Conservation (phyloP, 2,797 vertebrate genomes). For the Dendrocincla fuliginosa region DNA sequence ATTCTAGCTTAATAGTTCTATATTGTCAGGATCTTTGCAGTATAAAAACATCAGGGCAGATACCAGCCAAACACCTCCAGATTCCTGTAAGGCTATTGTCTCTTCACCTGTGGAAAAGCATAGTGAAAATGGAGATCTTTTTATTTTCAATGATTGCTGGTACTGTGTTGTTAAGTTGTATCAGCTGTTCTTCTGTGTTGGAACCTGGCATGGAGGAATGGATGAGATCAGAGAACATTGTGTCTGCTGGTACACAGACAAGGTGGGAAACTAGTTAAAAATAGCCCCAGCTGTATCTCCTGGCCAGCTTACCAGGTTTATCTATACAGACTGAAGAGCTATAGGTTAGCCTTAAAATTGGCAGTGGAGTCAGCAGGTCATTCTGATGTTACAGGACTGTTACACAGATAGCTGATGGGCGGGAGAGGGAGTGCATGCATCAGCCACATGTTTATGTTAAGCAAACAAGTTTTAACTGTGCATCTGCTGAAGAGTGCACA, state of each 20-base stretch:
- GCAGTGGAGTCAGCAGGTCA: neutral
- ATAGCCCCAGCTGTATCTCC: neutral
- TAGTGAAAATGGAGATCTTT: neutral
- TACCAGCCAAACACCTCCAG: neutral
- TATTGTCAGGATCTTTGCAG: neutral
- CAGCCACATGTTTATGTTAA: neutral
- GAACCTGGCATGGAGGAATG: neutral
- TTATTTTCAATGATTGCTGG: neutral
- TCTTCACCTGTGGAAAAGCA: neutral
- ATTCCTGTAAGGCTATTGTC: neutral
- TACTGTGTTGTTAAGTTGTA: neutral
- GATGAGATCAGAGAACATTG: neutral
- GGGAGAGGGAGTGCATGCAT: neutral
- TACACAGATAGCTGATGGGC: neutral
- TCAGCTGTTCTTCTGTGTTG: neutral
- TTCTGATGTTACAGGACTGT: neutral
- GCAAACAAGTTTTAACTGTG: neutral
- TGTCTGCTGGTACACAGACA: neutral
- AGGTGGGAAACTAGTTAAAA: neutral
- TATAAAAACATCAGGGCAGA: neutral
- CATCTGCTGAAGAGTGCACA: neutral
- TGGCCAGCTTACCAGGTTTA: neutral
- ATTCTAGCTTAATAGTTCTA: neutral
- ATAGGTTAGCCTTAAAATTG: neutral
- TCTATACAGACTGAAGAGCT: neutral